Evolutionary conservation across 2,797 vertebrate genomes (phyloP).

Genomic region (Nannoperca obscura): DNA sequence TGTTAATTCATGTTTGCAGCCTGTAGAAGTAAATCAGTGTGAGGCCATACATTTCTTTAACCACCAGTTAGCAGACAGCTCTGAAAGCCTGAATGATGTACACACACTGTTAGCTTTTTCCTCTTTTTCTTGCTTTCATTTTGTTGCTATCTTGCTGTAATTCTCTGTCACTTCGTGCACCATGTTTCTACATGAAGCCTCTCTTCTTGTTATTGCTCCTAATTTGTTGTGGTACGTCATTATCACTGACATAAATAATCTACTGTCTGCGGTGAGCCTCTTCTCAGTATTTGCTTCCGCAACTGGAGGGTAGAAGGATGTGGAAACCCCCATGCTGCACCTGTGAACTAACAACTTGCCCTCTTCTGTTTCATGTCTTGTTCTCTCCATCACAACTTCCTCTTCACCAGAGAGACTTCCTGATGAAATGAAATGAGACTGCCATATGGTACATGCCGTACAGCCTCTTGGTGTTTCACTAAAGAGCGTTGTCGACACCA

Average conservation of each 20-base stretch:
- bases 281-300: conserved; percentile 40
- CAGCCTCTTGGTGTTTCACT: conserved; percentile 9
- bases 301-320: conserved; percentile 35
- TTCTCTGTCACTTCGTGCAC: neutral
- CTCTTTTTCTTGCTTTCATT: neutral
- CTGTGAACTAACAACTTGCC: conserved; percentile 65
- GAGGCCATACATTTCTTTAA: neutral
- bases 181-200: neutral
- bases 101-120: neutral
- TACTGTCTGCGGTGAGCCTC: conserved; percentile 45
- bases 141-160: neutral
- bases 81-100: neutral
- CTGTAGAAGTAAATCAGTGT: neutral
- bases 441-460: neutral
- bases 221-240: conserved; percentile 29
- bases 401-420: conserved; percentile 46
- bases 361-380: conserved; percentile 10
- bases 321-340: conserved; percentile 67
- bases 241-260: conserved; percentile 34
- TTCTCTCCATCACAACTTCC: conserved; percentile 28
- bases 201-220: neutral
- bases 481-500: neutral
- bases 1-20: neutral
- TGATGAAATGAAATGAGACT: conserved; percentile 28
- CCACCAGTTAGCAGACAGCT: neutral